Percentiles rank a stretch among this genome's conserved stretches.
Conservation (phyloP, 2,797 vertebrate genomes). For the Crocidura indochinensis region DNA sequence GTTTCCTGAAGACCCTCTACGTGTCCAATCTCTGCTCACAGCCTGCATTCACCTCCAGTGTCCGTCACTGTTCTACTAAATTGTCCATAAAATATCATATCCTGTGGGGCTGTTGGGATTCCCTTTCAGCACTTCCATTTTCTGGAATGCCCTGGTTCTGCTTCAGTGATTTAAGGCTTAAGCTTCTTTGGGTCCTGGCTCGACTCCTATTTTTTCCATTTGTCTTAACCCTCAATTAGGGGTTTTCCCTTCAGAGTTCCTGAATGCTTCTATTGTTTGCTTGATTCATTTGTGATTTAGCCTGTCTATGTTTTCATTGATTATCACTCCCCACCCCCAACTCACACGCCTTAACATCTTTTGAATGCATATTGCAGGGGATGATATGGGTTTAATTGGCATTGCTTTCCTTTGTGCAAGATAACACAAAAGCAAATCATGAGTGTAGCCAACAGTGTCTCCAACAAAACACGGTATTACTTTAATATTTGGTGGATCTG, state of each 20-base stretch:
- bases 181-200: neutral
- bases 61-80: neutral
- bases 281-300: constrained; percentile 28
- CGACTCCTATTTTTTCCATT: neutral
- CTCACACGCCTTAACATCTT: neutral
- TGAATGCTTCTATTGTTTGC: neutral
- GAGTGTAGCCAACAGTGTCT: neutral
- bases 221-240: neutral
- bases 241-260: constrained; percentile 14
- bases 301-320: neutral
- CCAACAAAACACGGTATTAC: neutral
- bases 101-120: neutral
- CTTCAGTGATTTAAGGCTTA: neutral
- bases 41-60: neutral
- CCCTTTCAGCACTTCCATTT: neutral
- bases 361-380: neutral
- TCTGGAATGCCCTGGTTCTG: neutral
- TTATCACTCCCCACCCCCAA: neutral
- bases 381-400: neutral
- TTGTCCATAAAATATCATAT: neutral
- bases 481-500: constrained; percentile 41
- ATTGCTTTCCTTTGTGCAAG: constrained; percentile 31
- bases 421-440: neutral
- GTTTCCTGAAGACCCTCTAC: neutral
- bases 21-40: neutral